Conservation (phyloP, 2,113 vertebrate genomes). For the Antechinus stuartii region DNA sequence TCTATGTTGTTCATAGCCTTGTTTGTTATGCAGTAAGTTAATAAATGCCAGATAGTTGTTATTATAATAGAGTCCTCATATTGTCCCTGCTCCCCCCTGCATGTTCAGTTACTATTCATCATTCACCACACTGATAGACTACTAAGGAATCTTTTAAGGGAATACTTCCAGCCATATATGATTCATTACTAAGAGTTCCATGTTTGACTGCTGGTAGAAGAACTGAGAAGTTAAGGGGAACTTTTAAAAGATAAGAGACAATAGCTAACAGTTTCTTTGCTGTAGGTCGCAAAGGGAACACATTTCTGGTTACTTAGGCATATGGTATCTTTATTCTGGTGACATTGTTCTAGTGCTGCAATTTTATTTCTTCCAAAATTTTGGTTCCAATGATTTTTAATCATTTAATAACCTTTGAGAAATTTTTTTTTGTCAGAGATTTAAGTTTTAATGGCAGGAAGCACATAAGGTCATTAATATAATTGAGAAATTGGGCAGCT, state of each 20-base stretch:
- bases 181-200: not conserved
- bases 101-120: not conserved
- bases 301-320: not conserved
- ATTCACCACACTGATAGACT: not conserved
- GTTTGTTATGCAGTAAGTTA: not conserved
- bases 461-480: not conserved
- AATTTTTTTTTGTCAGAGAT: not conserved
- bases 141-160: not conserved
- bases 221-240: not conserved
- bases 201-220: not conserved
- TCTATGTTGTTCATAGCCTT: not conserved
- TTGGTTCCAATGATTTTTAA: not conserved
- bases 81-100: not conserved
- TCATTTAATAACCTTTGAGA: not conserved
- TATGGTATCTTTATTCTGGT: not conserved
- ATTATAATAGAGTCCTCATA: not conserved
- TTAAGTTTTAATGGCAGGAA: not conserved
- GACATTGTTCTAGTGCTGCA: not conserved
- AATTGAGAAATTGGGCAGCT: not conserved
- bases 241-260: not conserved
- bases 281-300: not conserved
- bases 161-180: not conserved
- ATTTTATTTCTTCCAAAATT: not conserved
- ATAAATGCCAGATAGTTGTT: not conserved
- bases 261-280: not conserved